Evolutionary conservation across 2,113 vertebrate species (phyloP), one percentile per base, ranked within the genome.

Genomic region (Chiloscyllium plagiosum): DNA sequence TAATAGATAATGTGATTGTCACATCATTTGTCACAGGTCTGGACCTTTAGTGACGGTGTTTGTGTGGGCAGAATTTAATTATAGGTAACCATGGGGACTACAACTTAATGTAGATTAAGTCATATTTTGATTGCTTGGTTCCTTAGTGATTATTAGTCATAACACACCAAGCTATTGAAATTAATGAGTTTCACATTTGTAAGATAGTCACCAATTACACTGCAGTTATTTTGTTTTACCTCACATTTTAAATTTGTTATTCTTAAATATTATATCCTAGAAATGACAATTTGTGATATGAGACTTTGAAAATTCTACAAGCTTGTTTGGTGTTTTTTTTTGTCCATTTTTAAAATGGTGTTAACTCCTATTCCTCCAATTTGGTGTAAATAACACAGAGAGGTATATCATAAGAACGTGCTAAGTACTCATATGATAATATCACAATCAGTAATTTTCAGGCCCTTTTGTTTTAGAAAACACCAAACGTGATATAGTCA

Each of bases 1-100:
- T 94, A 69, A 94, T 69, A 26, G n/a, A 42, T 47, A 20, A 37
- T 69, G 66, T 15, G 56, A 69, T 47, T 47, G 65, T 69, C 47
- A 94, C 92, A 94, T 69, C 37, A 94, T 70, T 61, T 94, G 90
- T 68, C 65, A 68, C n/a, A 66, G 65, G 47, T 56, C 22, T 68
- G 29, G 66, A 26, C 47, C 65, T 94, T 69, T 10, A 69, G 37
- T 22, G 42, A 13, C 37, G 6, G 20, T 42, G 42, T 52, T 56
- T 87, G 47, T 89, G 20, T 94, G 66, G 66, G 65, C 92, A 94
- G 66, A 94, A 69, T 94, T 90, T 94, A 94, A 69, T 69, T 42
- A 47, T 69, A 3, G 17, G 5, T 20, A 93, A 93, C n/a, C 37
- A 17, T 37, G 19, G 12, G 65, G 33, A 20, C 37, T 22, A 69